phyloP scores from a whole-genome alignment of 2,888 invertebrate genomes.

The Pachydiplax longipennis region DNA sequence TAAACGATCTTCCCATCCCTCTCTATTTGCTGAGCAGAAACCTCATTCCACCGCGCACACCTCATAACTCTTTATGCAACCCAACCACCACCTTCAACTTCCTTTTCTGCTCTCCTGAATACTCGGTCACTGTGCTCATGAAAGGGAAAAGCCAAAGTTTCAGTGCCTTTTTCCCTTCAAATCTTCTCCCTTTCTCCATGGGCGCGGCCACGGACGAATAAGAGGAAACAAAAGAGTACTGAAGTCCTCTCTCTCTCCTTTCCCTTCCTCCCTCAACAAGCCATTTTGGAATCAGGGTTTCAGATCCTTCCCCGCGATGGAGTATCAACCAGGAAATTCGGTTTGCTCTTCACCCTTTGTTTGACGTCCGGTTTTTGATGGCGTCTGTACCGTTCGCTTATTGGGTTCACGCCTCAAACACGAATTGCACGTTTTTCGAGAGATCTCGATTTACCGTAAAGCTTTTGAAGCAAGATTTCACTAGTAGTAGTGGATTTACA shows the following conservation, averaged over 20 bases:
- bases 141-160: conserved; percentile 39
- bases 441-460: too few species aligned
- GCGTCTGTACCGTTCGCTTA: neutral
- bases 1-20: neutral
- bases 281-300: neutral
- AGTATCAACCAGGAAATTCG: neutral
- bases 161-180: neutral
- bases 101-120: conserved; percentile 6
- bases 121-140: neutral
- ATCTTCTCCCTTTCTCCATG: neutral
- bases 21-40: conserved; percentile 8
- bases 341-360: neutral
- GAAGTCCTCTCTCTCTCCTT: neutral
- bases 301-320: neutral
- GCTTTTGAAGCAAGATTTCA: too few species aligned
- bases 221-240: neutral
- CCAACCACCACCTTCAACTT: neutral
- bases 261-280: neutral
- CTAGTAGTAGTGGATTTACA: too few species aligned
- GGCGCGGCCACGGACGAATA: neutral
- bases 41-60: conserved; percentile 33
- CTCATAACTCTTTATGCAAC: conserved; percentile 4
- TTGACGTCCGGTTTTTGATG: neutral
- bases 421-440: neutral
- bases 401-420: neutral